A percentile compares a stretch with the other conserved stretches of the same genome.
phyloP scores from a whole-genome alignment of 35 echinoderm and acorn worm species.

The Apostichopus californicus region DNA sequence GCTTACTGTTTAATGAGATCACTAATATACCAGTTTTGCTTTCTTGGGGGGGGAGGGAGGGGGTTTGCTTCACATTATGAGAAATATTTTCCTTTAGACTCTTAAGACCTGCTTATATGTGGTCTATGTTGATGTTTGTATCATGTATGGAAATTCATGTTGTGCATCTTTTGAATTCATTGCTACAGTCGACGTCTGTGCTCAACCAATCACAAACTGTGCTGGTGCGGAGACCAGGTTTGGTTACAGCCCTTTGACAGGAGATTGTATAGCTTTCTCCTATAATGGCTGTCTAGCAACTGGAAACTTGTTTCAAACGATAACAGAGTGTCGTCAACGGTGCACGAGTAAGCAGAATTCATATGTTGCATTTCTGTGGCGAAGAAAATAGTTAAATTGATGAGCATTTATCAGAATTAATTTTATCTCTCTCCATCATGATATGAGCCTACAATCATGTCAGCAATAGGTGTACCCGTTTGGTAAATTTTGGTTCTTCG shows the following conservation, averaged over 20 bases:
- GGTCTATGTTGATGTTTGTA: neutral
- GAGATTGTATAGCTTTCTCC: neutral
- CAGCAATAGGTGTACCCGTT: no score
- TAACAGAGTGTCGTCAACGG: neutral
- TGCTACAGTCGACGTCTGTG: conserved; percentile 10
- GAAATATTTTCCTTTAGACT: neutral
- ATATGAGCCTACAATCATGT: no score
- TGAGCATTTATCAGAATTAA: no score
- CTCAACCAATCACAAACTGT: conserved; percentile 13
- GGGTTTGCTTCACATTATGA: no score
- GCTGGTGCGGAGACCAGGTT: neutral
- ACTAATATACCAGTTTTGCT: no score
- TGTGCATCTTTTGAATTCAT: neutral
- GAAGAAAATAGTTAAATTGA: no score
- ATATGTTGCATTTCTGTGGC: no score
- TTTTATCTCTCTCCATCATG: no score
- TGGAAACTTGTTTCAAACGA: neutral
- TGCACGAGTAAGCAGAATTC: neutral
- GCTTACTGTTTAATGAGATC: no score
- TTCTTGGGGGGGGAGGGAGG: no score
- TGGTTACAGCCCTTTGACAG: neutral
- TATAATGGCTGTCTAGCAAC: neutral
- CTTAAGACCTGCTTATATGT: neutral
- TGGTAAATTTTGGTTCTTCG: no score
- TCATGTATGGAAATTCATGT: neutral